Evolutionary conservation across 1,140 invertebrate genomes (phyloP).

Genomic region (Drosophila nigrodunni): DNA sequence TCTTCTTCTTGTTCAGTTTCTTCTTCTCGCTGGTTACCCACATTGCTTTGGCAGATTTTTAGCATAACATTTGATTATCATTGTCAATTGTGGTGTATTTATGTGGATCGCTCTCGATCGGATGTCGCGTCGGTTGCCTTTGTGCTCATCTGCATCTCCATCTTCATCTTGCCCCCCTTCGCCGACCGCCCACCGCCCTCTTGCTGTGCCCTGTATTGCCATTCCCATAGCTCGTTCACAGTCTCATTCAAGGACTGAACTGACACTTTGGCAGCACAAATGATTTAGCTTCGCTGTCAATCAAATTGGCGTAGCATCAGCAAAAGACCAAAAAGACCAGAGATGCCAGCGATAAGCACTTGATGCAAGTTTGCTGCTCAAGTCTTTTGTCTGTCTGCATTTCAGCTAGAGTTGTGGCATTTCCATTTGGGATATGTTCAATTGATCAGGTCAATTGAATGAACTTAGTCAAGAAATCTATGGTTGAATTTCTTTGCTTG

Average conservation of each 20-base stretch:
- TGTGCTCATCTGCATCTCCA: slow-evolving; percentile 40
- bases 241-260: slow-evolving; percentile 30
- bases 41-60: slow-evolving; percentile 63
- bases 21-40: slow-evolving; percentile 32
- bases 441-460: no score
- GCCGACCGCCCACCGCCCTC: slow-evolving; percentile 1
- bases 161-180: background rate
- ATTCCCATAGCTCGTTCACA: slow-evolving; percentile 1
- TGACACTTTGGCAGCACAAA: slow-evolving; percentile 68
- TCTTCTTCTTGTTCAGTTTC: background rate
- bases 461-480: no score
- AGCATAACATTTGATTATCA: slow-evolving; percentile 82
- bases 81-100: slow-evolving; percentile 70
- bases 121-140: slow-evolving; percentile 56
- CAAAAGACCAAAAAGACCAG: background rate
- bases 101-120: slow-evolving; percentile 44
- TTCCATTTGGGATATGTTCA: no score
- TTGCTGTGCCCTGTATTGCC: background rate
- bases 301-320: slow-evolving; percentile 52
- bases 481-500: no score
- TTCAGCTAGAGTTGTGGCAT: background rate
- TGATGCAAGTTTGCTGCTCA: slow-evolving; percentile 46
- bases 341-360: slow-evolving; percentile 42
- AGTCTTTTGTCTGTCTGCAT: slow-evolving; percentile 53
- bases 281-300: slow-evolving; percentile 77